Percentiles rank a stretch among this genome's conserved stretches.
Evolutionary conservation across 2,113 vertebrate genomes (phyloP).

Genomic region (Ursus arctos): DNA sequence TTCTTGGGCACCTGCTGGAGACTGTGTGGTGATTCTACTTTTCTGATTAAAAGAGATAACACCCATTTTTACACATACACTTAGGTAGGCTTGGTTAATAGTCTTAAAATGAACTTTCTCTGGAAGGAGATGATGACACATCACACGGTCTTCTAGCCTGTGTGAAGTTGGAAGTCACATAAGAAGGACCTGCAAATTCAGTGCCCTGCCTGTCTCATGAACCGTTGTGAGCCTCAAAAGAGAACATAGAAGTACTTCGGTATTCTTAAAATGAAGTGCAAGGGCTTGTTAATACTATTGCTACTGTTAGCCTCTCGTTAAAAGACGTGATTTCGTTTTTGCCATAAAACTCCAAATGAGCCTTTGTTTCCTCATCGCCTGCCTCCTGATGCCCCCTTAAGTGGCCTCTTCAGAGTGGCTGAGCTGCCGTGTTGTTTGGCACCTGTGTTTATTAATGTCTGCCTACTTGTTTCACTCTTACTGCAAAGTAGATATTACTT

Average conservation of each 20-base stretch:
- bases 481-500: slow-evolving; percentile 15
- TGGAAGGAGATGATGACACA: background rate
- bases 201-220: background rate
- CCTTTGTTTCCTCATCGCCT: background rate
- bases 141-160: background rate
- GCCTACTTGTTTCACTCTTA: slow-evolving; percentile 30
- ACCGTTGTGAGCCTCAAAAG: background rate
- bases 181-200: slow-evolving; percentile 51
- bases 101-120: slow-evolving; percentile 55
- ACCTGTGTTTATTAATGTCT: slow-evolving; percentile 4
- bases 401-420: background rate
- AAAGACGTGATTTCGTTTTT: slow-evolving; percentile 39
- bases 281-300: background rate
- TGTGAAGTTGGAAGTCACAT: slow-evolving; percentile 39
- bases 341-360: slow-evolving; percentile 18
- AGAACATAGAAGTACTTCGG: background rate
- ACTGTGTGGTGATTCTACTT: background rate
- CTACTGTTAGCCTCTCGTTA: background rate
- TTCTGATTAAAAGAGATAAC: slow-evolving; percentile 45
- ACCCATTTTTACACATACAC: slow-evolving; percentile 42
- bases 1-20: background rate
- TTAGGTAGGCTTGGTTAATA: slow-evolving; percentile 27
- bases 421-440: background rate
- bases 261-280: slow-evolving; percentile 46
- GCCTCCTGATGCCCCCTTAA: background rate